phyloP scores from a whole-genome alignment of 2,113 vertebrate species.

The Octodon degus region DNA sequence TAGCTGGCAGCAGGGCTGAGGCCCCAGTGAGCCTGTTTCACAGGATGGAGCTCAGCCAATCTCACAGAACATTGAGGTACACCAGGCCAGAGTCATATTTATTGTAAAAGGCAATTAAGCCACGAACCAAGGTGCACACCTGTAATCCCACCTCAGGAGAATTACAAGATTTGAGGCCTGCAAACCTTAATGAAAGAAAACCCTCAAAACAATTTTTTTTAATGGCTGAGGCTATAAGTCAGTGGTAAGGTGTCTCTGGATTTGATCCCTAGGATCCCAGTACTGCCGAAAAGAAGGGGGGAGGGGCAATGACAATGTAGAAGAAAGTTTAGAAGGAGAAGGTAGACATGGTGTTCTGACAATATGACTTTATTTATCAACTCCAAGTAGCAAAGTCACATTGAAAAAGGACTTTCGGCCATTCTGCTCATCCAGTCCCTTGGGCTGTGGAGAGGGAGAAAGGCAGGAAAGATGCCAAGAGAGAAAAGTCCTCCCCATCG shows the following conservation, averaged over 20 bases:
- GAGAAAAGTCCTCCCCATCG: not conserved
- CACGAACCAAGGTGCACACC: not conserved
- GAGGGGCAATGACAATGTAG: no score
- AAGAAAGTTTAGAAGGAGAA: not conserved
- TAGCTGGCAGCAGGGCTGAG: not conserved
- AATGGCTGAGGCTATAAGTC: not conserved
- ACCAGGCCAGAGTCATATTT: not conserved
- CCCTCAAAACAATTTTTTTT: not conserved
- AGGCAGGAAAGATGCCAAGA: not conserved
- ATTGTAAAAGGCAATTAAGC: not conserved
- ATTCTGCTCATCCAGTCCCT: fast-evolving
- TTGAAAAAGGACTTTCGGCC: not conserved
- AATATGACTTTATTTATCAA: not conserved
- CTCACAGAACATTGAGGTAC: fast-evolving
- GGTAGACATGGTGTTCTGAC: not conserved
- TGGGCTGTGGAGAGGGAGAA: not conserved
- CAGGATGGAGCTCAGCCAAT: no score
- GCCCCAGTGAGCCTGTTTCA: fast-evolving
- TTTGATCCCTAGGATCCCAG: not conserved
- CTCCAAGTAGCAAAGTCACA: not conserved
- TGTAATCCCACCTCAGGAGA: not conserved
- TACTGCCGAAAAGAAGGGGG: not conserved
- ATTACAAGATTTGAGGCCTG: not conserved
- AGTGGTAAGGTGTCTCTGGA: not conserved
- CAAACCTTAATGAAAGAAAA: not conserved